Evolutionary conservation across 2,113 vertebrate species (phyloP).

Genomic region (Osmerus eperlanus): DNA sequence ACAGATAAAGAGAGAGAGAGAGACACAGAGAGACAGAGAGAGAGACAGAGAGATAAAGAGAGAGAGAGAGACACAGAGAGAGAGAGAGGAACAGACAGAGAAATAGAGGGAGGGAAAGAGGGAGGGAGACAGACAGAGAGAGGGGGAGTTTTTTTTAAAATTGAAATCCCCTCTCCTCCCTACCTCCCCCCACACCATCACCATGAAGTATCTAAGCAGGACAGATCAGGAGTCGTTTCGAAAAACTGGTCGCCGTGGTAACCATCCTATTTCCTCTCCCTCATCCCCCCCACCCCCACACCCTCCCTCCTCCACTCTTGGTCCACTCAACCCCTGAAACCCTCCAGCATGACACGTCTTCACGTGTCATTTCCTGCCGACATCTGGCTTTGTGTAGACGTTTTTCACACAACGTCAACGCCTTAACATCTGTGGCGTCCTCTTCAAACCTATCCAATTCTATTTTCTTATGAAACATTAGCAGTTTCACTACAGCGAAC

Average conservation of each 20-base stretch:
- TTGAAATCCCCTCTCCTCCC: neutral
- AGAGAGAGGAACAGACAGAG: neutral
- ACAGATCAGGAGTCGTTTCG: constrained; percentile 9
- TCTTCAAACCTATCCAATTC: too few relatives aligned
- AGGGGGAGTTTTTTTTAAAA: neutral
- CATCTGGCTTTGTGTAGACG: too few relatives aligned
- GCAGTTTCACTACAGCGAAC: too few relatives aligned
- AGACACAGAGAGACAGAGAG: neutral
- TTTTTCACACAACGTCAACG: too few relatives aligned
- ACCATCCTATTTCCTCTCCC: neutral
- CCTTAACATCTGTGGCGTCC: too few relatives aligned
- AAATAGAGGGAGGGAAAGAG: neutral
- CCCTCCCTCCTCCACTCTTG: too few relatives aligned
- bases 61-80: neutral
- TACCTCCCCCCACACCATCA: neutral
- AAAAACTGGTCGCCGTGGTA: constrained; percentile 4
- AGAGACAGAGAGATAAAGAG: neutral
- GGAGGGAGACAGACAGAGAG: too few relatives aligned
- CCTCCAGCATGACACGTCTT: neutral
- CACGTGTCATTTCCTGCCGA: too few relatives aligned
- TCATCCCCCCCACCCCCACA: neutral
- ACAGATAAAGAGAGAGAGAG: neutral
- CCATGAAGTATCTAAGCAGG: neutral
- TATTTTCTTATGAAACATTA: too few relatives aligned
- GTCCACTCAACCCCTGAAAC: neutral